Conservation (phyloP, 2,113 vertebrate species). For the Cisticola juncidis region DNA sequence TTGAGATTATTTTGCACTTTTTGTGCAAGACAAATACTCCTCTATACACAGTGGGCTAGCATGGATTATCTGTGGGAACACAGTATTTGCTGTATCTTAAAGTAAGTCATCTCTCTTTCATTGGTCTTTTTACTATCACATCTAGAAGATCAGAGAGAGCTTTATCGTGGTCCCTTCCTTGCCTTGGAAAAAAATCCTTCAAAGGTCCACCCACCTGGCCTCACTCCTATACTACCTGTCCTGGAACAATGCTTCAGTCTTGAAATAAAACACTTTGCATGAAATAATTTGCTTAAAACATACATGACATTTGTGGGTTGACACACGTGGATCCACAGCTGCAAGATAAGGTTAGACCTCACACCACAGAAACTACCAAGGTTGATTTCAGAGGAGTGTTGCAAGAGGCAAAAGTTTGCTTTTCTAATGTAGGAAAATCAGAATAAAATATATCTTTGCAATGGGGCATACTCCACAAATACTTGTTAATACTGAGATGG, state of each 20-base stretch:
- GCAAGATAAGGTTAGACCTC: not conserved
- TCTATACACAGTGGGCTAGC: not conserved
- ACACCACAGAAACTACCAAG: not conserved
- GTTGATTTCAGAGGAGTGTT: not conserved
- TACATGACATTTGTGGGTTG: not conserved
- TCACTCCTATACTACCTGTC: not conserved
- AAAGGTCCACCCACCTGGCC: not conserved
- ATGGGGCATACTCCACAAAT: not conserved
- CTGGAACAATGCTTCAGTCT: not conserved
- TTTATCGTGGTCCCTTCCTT: not conserved
- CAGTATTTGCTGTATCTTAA: not conserved
- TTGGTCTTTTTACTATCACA: not conserved
- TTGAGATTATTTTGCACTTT: not conserved
- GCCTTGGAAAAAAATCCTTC: not conserved
- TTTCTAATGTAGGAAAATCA: not conserved
- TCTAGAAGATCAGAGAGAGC: not conserved
- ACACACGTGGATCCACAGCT: not conserved
- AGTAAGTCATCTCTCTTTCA: not conserved
- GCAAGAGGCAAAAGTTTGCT: not conserved
- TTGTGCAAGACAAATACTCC: not conserved
- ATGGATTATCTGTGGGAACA: not conserved
- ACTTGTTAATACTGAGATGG: not conserved
- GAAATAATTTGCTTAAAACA: not conserved
- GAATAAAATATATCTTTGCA: not conserved
- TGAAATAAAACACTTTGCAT: not conserved